Base-by-base conservation (phyloP, 2,113 vertebrate species). In the Perca flavescens region DNA sequence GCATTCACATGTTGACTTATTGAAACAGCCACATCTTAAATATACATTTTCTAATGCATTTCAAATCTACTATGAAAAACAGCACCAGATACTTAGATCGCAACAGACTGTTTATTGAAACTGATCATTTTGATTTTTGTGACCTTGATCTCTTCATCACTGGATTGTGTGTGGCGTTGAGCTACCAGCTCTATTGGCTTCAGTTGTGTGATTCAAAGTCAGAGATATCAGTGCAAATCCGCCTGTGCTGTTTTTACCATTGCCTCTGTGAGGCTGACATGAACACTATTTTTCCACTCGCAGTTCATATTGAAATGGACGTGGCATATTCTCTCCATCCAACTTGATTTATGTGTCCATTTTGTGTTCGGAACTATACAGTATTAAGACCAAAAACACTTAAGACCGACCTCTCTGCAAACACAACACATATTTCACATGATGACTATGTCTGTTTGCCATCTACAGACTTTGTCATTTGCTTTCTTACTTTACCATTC, bases 401-500 rank as follows among this genome's bases (percentile, higher is more conserved):
- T 15, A 36, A 12, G 13, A 78, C 21, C 10, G 22, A 67, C 52
- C 12, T 28, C 21, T 52, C 28, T 17, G n/a, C 54, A 74, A 89
- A 85, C 66, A 74, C 6, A 40, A 49, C 65, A 71, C 47, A 46
- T 64, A 60, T 25, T 72, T 77, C 53, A 72, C n/a, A 64, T 65
- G 14, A 89, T 22, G 77, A 62, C 85, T 69, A 1, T 54, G 66
- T 85, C 40, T 77, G 61, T 83, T 80, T 74, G 67, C 63, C 63
- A 72, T 88, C 67, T 53, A 58, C 71, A 77, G 66, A 80, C 66
- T 77, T 86, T 79, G 46, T 86, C 68, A 83, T 86, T 88, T 83
- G 80, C 53, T 81, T 74, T 83, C 63, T 68, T 57, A 50, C 76
- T 88, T 85, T 47, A 72, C 68, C 90, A 92, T 91, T 90, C 54